These are phyloP conservation scores for Plectus sambesii DNA, from an alignment of 1,140 invertebrate species.

Conservation along the genomic window DNA sequence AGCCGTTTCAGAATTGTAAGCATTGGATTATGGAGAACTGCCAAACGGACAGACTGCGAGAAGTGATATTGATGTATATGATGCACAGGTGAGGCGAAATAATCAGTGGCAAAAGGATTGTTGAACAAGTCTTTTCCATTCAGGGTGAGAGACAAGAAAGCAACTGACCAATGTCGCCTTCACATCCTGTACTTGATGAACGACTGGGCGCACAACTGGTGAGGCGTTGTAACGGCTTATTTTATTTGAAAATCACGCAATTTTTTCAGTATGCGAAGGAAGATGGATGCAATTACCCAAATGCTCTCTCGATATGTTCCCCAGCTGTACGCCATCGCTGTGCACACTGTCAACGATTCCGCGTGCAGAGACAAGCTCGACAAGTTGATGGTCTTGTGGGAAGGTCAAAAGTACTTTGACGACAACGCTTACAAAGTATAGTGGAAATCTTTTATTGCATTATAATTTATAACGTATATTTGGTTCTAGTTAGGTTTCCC, in stretches of 20 bases:
- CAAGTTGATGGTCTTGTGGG: conserved; percentile 35
- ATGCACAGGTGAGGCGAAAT: conserved; percentile 23
- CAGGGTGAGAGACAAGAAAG: conserved; percentile 20
- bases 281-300: conserved; percentile 28
- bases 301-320: conserved; percentile 38
- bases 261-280: conserved; percentile 35
- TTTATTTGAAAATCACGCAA: no score
- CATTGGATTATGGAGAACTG: conserved; percentile 42
- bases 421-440: conserved; percentile 37
- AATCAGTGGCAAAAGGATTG: conserved; percentile 12
- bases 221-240: conserved; percentile 6
- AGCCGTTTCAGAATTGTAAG: conserved; percentile 34
- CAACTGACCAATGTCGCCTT: conserved; percentile 30
- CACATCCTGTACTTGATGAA: conserved; percentile 38
- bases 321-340: conserved; percentile 32
- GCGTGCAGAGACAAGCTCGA: conserved; percentile 28
- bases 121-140: conserved; percentile 12
- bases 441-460: no score
- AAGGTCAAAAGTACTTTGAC: conserved; percentile 33
- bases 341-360: conserved; percentile 5
- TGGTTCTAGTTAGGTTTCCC: no score
- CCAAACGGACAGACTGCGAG: conserved; percentile 31
- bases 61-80: conserved; percentile 34
- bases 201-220: conserved; percentile 42
- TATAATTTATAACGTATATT: no score